These are phyloP conservation scores for Drosophila kepulauana DNA, from an alignment of 1,140 invertebrate species.

Conservation along the genomic window DNA sequence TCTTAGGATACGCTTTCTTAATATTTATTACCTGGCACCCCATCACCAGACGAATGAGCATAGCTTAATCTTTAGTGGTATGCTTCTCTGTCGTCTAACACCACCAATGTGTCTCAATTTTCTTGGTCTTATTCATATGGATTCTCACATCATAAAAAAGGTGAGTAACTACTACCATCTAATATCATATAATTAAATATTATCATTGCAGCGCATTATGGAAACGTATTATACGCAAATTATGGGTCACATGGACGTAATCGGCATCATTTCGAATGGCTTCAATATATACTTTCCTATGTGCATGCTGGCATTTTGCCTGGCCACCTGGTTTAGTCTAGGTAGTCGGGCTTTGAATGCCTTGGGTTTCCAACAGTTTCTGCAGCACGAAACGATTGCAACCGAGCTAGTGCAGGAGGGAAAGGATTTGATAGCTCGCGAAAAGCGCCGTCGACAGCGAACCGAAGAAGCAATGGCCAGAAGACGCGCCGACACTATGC, in stretches of 20 bases:
- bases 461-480: slow-evolving; percentile 91
- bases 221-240: slow-evolving; percentile 89
- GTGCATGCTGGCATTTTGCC: slow-evolving; percentile 96
- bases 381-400: slow-evolving; percentile 96
- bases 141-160: slow-evolving; percentile 96
- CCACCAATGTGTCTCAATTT: slow-evolving; percentile 99
- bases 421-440: slow-evolving; percentile 94
- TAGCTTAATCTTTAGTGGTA: slow-evolving; percentile 98
- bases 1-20: slow-evolving; percentile 97
- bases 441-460: slow-evolving; percentile 92
- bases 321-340: slow-evolving; percentile 98
- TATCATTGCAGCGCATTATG: slow-evolving; percentile 67
- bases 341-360: slow-evolving; percentile 94
- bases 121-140: slow-evolving; percentile 98
- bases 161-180: slow-evolving; percentile 23
- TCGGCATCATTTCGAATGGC: slow-evolving; percentile 98
- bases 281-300: slow-evolving; percentile 99
- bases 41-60: slow-evolving; percentile 99
- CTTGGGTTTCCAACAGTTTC: slow-evolving; percentile 98
- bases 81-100: slow-evolving; percentile 98
- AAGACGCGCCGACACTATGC: slow-evolving; percentile 88
- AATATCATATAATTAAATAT: background rate
- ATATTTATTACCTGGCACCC: slow-evolving; percentile 98
- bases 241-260: slow-evolving; percentile 99
- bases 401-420: slow-evolving; percentile 97